phyloP scores from a whole-genome alignment of 2,797 vertebrate genomes.

The Manis crassicaudata region DNA sequence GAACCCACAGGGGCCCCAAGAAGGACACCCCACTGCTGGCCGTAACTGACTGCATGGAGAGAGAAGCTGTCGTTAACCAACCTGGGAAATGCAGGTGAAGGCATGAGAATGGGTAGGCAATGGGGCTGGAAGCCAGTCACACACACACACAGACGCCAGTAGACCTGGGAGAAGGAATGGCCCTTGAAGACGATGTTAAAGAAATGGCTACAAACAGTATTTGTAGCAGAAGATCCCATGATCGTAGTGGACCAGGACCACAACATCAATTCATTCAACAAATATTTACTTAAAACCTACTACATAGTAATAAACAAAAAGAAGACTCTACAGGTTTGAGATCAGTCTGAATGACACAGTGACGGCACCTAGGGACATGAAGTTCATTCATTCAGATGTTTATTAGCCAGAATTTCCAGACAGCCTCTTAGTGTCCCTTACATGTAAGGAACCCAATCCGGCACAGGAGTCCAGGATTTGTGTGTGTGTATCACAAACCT shows the following conservation, averaged over 20 bases:
- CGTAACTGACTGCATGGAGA: too few relatives aligned
- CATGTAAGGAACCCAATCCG: accelerated
- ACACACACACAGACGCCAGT: accelerated
- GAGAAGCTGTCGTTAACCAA: too few relatives aligned
- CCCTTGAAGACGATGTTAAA: not conserved
- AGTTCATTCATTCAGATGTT: not conserved
- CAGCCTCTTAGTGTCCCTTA: not conserved
- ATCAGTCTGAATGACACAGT: not conserved
- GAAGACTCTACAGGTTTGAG: not conserved
- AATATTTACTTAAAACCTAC: not conserved
- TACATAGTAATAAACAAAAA: not conserved
- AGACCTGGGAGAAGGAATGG: not conserved
- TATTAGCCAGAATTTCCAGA: not conserved
- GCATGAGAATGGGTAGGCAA: accelerated
- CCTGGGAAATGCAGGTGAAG: not conserved
- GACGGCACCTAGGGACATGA: accelerated
- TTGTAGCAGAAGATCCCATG: not conserved
- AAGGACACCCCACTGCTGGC: not conserved
- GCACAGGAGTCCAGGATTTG: accelerated
- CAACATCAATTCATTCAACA: accelerated
- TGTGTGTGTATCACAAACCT: not conserved
- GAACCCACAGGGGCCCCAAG: not conserved
- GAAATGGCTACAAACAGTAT: accelerated
- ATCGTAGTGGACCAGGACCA: not conserved
- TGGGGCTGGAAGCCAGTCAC: not conserved